Base-by-base conservation (phyloP, 1,140 invertebrate species). In the Bombus soroeensis region DNA sequence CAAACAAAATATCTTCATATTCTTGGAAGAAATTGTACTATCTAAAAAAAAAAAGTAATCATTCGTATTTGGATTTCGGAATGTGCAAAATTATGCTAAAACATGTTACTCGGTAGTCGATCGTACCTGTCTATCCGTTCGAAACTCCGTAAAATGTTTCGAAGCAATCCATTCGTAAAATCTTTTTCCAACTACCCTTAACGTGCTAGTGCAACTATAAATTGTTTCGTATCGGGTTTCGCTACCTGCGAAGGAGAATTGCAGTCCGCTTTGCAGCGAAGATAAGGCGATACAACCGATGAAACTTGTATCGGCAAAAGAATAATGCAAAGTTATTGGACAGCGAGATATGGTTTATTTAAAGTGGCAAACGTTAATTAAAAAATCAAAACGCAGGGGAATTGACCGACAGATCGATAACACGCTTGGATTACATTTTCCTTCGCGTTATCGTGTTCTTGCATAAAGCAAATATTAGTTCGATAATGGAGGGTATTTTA, bases 261-360 rank as follows among this genome's bases (percentile, higher is more conserved):
- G 81, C 22, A 68, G 28, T 8, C 22, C 81, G 53, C 62, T 43
- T 57, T 10, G 73, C 4, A 10, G 18, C 34, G 22, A 39, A 34
- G 72, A 76, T 83, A 53, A 76, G 28, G 28, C 75, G 74, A 57
- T 57, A 25, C n/a, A 59, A 83, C 77, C 74, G 74, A 84, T 84
- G 53, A 43, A 78, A 79, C 37, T 77, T 15, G 34, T 34, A 68
- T n/a, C 43, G n/a, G 9, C 4, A 3, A 32, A n/a, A 25, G 64
- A 34, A 53, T 1, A 18, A 18, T n/a, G 22, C 34, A 15, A 47
- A 34, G 25, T 5, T 10, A 28, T 66, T 64, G 32, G 34, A 41
- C 10, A 8, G 12, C 18, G 10, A 57, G n/a, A 64, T 37, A 47
- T n/a, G 53, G 77, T 10, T 32, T 59, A 32, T 73, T 22, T 41